A percentile compares a stretch with the other conserved stretches of the same genome.
Conservation (phyloP, 2,888 invertebrate genomes). For the Xylocampa areola region DNA sequence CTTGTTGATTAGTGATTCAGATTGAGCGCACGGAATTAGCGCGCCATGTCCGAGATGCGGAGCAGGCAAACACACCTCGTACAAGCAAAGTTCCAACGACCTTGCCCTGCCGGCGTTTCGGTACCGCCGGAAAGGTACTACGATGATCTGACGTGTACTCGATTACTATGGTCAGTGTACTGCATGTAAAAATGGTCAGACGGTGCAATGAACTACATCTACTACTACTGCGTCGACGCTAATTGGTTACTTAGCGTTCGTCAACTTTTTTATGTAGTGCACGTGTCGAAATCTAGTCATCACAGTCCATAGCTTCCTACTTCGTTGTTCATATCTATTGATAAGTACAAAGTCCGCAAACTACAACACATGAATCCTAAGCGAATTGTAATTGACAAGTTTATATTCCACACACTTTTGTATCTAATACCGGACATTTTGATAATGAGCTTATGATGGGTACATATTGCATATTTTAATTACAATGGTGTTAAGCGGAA, state of each 20-base stretch:
- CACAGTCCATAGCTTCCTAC: conserved; percentile 58
- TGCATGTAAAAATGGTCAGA: conserved; percentile 38
- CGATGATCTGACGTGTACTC: conserved; percentile 14
- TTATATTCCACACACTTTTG: conserved; percentile 60
- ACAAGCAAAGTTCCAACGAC: conserved; percentile 49
- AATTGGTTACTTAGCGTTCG: conserved; percentile 43
- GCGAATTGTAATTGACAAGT: conserved; percentile 52
- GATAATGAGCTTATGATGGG: conserved; percentile 38
- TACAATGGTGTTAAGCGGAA: conserved; percentile 59
- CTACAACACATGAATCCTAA: conserved; percentile 63
- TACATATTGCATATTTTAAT: conserved; percentile 59
- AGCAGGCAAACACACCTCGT: conserved; percentile 59
- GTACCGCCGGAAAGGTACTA: conserved; percentile 20
- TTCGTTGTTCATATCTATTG: conserved; percentile 64
- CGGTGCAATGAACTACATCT: conserved; percentile 52
- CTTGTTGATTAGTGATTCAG: conserved; percentile 80
- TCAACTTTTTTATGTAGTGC: conserved; percentile 57
- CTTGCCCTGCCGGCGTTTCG: conserved; percentile 50
- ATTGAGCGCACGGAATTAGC: conserved; percentile 85
- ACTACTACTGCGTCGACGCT: conserved; percentile 28
- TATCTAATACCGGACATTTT: conserved; percentile 61
- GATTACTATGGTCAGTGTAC: conserved; percentile 11
- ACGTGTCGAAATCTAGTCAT: conserved; percentile 46
- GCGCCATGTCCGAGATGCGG: conserved; percentile 78
- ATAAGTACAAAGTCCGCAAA: conserved; percentile 56